Conservation (phyloP, 2,113 vertebrate genomes). For the Centrocercus urophasianus region DNA sequence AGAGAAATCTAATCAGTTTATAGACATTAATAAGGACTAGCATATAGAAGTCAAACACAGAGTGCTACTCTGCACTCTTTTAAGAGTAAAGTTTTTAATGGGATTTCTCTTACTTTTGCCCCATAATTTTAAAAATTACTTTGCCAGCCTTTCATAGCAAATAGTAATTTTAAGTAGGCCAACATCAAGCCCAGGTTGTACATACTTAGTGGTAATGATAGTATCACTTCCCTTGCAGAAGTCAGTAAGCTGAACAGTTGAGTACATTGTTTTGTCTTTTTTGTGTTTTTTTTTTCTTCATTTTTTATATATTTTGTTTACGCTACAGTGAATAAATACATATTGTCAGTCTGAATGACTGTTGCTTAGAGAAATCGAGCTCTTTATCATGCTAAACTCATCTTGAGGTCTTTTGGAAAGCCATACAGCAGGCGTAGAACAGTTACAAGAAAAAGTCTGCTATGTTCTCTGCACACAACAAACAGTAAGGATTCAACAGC, state of each 20-base stretch:
- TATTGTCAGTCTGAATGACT: conserved; percentile 73
- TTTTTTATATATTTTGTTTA: conserved; percentile 67
- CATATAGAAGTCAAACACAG: conserved; percentile 64
- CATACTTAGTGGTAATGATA: conserved; percentile 78
- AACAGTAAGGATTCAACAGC: conserved; percentile 12
- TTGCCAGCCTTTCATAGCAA: conserved; percentile 79
- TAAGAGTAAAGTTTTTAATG: conserved; percentile 72
- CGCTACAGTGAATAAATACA: conserved; percentile 68
- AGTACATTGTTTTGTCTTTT: conserved; percentile 23
- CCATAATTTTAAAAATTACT: conserved; percentile 82
- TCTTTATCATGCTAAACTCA: conserved; percentile 68
- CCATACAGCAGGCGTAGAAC: conserved; percentile 62
- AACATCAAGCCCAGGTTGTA: conserved; percentile 72
- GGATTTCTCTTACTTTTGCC: conserved; percentile 73
- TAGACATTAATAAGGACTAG: conserved; percentile 75
- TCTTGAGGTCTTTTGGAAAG: conserved; percentile 51
- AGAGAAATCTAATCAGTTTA: conserved; percentile 71
- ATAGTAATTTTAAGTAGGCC: conserved; percentile 82
- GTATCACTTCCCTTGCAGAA: conserved; percentile 72
- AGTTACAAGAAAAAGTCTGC: conserved; percentile 58
- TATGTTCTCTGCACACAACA: not conserved
- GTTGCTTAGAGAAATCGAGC: conserved; percentile 68
- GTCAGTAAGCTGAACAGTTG: conserved; percentile 77
- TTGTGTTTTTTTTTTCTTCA: conserved; percentile 72
- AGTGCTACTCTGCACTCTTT: conserved; percentile 35